Evolutionary conservation across 2,888 invertebrate genomes (phyloP).

Genomic region (Cecidostiba fungosa): DNA sequence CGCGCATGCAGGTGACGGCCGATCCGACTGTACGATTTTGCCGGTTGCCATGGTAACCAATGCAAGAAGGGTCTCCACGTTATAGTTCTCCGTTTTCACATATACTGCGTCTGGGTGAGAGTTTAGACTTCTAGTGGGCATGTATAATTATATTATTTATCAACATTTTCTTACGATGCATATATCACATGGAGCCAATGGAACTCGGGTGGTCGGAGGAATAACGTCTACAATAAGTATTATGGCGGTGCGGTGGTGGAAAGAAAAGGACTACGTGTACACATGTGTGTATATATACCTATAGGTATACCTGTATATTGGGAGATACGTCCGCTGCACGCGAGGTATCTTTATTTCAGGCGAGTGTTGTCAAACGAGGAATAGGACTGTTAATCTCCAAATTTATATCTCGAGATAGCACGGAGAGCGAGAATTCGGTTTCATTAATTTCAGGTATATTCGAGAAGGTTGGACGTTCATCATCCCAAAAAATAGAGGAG

Average conservation of each 20-base stretch:
- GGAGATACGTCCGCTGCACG: neutral
- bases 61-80: conserved; percentile 57
- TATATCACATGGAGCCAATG: neutral
- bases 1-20: conserved; percentile 45
- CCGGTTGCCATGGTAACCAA: conserved; percentile 70
- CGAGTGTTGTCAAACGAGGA: neutral
- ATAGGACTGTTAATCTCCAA: neutral
- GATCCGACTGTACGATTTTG: conserved; percentile 30
- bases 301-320: neutral
- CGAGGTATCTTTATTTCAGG: conserved; percentile 29
- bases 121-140: neutral
- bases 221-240: conserved; percentile 2
- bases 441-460: neutral
- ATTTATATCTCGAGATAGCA: neutral
- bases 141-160: too few relatives aligned
- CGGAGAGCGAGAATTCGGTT: neutral
- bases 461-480: neutral
- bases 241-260: neutral
- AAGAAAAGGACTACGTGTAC: neutral
- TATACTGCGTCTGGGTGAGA: neutral
- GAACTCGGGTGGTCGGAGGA: conserved; percentile 50
- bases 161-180: neutral
- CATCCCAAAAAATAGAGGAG: too few relatives aligned
- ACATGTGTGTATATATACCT: neutral
- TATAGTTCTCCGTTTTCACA: neutral